Conservation (phyloP, 2,888 invertebrate genomes). For the Dryocosmus kuriphilus region DNA sequence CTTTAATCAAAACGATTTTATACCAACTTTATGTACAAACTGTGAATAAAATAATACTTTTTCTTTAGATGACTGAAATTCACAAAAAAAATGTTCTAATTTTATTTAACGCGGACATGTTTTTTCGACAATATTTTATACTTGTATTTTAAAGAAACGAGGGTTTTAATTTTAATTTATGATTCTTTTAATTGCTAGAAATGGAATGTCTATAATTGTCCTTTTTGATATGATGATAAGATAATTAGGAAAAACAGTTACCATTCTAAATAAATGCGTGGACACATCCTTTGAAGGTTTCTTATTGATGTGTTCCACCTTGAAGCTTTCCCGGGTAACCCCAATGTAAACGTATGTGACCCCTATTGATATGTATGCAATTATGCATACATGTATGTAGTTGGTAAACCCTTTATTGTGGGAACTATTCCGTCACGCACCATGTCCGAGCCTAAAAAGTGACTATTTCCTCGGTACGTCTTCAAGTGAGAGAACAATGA, state of each 20-base stretch:
- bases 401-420: slow-evolving; percentile 58
- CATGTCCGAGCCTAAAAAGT: slow-evolving; percentile 60
- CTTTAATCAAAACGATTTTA: no score
- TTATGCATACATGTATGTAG: slow-evolving; percentile 49
- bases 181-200: neutral
- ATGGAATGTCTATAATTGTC: neutral
- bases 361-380: slow-evolving; percentile 38
- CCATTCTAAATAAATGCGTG: slow-evolving; percentile 10
- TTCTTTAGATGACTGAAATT: no score
- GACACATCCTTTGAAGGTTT: slow-evolving; percentile 12
- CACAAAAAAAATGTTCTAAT: no score
- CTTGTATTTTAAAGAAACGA: no score
- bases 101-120: no score
- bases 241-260: slow-evolving; percentile 81
- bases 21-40: no score
- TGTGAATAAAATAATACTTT: no score
- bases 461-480: slow-evolving; percentile 41
- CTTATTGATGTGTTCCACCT: slow-evolving; percentile 13
- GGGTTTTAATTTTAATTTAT: no score
- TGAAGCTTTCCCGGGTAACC: slow-evolving; percentile 38
- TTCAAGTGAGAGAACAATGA: slow-evolving; percentile 39
- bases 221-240: slow-evolving; percentile 76
- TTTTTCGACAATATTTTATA: no score
- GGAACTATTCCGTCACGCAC: slow-evolving; percentile 64
- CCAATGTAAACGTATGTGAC: slow-evolving; percentile 29